These are phyloP conservation scores for Hipposideros armiger DNA, from an alignment of 2,113 vertebrate genomes.

Conservation along the genomic window DNA sequence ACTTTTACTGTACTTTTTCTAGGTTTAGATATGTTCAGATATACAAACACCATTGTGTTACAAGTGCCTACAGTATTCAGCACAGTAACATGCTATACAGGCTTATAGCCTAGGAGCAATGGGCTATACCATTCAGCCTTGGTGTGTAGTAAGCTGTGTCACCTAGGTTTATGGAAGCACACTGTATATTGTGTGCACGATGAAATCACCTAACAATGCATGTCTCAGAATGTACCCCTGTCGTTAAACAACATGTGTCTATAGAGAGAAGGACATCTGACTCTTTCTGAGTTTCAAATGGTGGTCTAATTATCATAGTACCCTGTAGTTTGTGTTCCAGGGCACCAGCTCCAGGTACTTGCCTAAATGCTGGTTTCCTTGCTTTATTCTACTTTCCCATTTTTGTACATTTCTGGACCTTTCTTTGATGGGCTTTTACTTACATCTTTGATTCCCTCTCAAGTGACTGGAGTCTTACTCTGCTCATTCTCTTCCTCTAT, in stretches of 20 bases:
- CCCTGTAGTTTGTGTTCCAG: not conserved
- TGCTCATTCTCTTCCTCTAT: not conserved
- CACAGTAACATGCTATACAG: not conserved
- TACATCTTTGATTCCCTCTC: not conserved
- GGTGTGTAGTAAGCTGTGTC: not conserved
- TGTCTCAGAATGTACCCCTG: not conserved
- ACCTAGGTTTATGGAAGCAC: not conserved
- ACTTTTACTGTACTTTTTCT: not conserved
- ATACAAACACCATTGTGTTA: not conserved
- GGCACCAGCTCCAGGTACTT: not conserved
- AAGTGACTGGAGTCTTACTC: not conserved
- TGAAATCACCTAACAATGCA: not conserved
- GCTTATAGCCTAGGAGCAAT: not conserved
- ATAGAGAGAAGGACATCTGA: not conserved
- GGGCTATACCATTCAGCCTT: too few species aligned
- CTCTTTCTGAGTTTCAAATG: not conserved
- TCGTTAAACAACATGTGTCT: not conserved
- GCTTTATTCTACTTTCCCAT: not conserved
- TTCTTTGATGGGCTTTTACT: not conserved
- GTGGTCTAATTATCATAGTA: not conserved
- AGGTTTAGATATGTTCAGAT: not conserved
- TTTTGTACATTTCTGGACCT: not conserved
- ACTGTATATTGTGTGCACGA: not conserved
- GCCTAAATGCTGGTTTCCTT: not conserved
- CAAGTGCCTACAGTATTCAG: not conserved